Evolutionary conservation across 2,888 invertebrate species (phyloP), one percentile per base, ranked within the genome.

Genomic region (Drosophila picticornis): DNA sequence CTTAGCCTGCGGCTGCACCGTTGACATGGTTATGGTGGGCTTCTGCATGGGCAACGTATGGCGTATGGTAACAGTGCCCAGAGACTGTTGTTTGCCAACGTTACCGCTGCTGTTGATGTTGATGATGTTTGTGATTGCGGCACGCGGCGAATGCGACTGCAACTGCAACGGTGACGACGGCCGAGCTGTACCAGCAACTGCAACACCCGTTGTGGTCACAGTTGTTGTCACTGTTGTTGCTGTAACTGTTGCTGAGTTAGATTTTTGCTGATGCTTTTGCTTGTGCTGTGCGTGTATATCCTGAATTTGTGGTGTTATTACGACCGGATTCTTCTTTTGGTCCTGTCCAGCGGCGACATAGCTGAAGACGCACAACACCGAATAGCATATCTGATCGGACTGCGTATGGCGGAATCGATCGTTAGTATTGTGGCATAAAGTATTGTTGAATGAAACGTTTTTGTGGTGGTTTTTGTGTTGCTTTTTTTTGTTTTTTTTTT

Each of bases 301-400:
- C 81, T 92, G 92, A n/a, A 92, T 92, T 67, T 92, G 92, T 4
- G 92, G 93, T 10, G 92, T 92, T 52, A 92, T 92, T 3, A 93
- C 92, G 19, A 92, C 91, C 2, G 91, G 93, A 75, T 92, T 91
- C 87, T 95, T 95, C 92, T 95, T 95, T 91, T 96, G 96, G 86
- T 97, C 96, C 82, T 96, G 95, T 0, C 98, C 98, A 66, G 99
- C 99, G 75, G 99, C 99, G 92, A 99, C 96, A 94, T 99, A 99
- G 59, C 99, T 99, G 94, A 99, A 99, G 83, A 99, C 98, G 95
- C 99, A 99, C 88, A 99, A 95, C 76, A 99, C 99, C 88, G 99
- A 98, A 94, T 99, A 99, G 94, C 99, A 99, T 92, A 99, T 99
- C 94, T 99, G 99, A 94, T 99, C 98, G 93, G 99, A 99, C 99